Conservation (phyloP, 2,113 vertebrate genomes). For the Phaethon lepturus region DNA sequence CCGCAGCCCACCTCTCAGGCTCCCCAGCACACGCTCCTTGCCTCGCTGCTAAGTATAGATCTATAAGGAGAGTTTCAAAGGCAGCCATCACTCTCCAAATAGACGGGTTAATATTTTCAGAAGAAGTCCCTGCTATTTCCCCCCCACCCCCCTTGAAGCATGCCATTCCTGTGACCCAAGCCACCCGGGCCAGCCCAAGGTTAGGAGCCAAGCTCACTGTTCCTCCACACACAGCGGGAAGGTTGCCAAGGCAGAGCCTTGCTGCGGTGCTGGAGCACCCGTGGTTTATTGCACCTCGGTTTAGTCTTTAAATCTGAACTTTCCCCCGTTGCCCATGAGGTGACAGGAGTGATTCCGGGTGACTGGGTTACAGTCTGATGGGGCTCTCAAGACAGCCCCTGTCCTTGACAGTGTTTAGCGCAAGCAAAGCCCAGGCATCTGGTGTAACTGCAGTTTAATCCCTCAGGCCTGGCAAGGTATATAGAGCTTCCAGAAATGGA, state of each 20-base stretch:
- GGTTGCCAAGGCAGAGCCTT: neutral
- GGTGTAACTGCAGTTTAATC: neutral
- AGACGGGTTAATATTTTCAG: conserved; percentile 59
- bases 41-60: conserved; percentile 60
- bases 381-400: neutral
- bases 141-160: conserved; percentile 12
- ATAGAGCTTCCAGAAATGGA: neutral
- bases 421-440: neutral
- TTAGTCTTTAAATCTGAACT: neutral
- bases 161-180: conserved; percentile 71
- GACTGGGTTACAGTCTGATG: neutral
- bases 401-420: neutral
- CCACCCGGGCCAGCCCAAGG: conserved; percentile 53
- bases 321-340: neutral
- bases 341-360: conserved; percentile 31
- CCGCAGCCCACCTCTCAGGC: neutral
- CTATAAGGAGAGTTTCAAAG: conserved; percentile 60
- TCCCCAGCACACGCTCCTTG: neutral
- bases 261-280: neutral
- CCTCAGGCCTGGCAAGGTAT: neutral
- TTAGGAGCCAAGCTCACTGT: conserved; percentile 44
- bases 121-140: conserved; percentile 31
- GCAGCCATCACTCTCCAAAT: conserved; percentile 60
- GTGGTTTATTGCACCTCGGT: neutral
- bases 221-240: neutral